Evolutionary conservation across 1,140 invertebrate species (phyloP), one percentile per base, ranked within the genome.

Genomic region (Drosophila tristis): DNA sequence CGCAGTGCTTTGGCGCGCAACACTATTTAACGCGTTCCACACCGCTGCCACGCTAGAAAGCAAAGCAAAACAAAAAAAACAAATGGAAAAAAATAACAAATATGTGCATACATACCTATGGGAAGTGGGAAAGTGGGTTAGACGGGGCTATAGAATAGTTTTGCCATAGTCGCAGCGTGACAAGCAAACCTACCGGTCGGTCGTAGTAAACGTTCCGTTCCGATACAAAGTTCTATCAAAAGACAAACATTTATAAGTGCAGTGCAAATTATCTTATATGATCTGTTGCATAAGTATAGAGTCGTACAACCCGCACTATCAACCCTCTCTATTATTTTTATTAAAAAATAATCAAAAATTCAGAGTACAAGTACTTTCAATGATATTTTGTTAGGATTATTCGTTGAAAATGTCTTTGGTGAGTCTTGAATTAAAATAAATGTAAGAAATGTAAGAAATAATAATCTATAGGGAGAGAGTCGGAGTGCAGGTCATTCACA

Each of bases 11-110:
- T 29, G 66, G 44, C 43, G 63, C 49, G 39, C 23, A 65, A 55
- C 49, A 58, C 44, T 70, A 68, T 68, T 71, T 42, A 16, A 54
- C 35, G 45, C 78, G 67, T 65, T 68, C 68, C 49, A 35, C 53
- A 26, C 56, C 45, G 71, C 50, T 45, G 43, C 48, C 39, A 66
- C 31, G 16, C 47, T 63, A 54, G 48, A 89, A 84, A 89, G 53
- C 60, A 71, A 77, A 87, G 71, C 71, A 79, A 89, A 16, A 16
- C 16, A 89, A 66, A 78, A n/a, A 75, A 67, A 67, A 51, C 44
- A 71, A 71, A 47, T 26, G 20, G 23, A 25, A 43, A 42, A 50
- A 50, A 11, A 53, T 53, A 59, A 73, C 59, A 23, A 62, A 56
- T 31, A 54, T 75, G 9, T n/a, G 39, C 43, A 54, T 55, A 57